A percentile compares a stretch with the other conserved stretches of the same genome.
phyloP scores from a whole-genome alignment of 2,113 vertebrate species.

The Platycercus adscitus region DNA sequence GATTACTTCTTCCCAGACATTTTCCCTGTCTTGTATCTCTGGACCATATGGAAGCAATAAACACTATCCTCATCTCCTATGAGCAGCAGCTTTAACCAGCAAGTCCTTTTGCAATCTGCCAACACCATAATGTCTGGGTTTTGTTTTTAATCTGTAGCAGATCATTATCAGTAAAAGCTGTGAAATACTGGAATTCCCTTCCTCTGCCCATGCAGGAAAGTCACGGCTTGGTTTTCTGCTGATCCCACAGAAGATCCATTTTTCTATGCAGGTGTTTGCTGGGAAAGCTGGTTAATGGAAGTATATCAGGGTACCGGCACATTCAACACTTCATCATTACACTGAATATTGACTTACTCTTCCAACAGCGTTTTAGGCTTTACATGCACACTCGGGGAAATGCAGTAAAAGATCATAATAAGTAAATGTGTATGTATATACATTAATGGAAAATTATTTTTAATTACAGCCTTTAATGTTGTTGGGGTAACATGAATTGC shows the following conservation, averaged over 20 bases:
- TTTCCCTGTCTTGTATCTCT: background rate
- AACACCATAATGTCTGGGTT: slow-evolving; percentile 48
- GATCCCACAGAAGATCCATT: background rate
- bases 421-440: slow-evolving; percentile 1
- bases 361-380: background rate
- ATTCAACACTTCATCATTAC: background rate
- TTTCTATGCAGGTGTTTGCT: background rate
- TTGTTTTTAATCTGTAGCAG: slow-evolving; percentile 57
- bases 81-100: slow-evolving; percentile 63
- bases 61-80: slow-evolving; percentile 36
- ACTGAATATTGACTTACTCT: background rate
- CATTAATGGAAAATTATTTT: slow-evolving; percentile 45
- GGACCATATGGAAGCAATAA: slow-evolving; percentile 66
- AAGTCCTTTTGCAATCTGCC: slow-evolving; percentile 64
- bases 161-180: slow-evolving; percentile 59
- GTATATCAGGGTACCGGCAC: background rate
- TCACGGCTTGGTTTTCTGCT: background rate
- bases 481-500: background rate
- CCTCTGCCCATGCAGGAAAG: background rate
- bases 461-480: slow-evolving; percentile 21
- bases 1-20: slow-evolving; percentile 25
- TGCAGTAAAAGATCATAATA: background rate
- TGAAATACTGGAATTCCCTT: slow-evolving; percentile 46
- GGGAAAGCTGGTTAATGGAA: background rate
- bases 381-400: background rate